Evolutionary conservation across 1,140 invertebrate genomes (phyloP), one percentile per base, ranked within the genome.

Genomic region (Samia ricini): DNA sequence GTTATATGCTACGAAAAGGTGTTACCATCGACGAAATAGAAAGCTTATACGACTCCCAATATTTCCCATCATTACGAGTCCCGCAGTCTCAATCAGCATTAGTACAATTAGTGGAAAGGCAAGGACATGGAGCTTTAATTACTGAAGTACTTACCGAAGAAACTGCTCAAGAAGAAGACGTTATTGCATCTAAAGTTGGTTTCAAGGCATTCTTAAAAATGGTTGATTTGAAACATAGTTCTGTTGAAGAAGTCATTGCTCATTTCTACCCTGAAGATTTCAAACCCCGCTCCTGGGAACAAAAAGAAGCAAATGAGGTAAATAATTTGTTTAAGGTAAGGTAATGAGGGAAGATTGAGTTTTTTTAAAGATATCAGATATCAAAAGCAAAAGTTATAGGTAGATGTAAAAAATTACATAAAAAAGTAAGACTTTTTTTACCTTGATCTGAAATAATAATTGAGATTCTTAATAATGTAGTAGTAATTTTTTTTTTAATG

Each of bases 161-260:
- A 82, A 87, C 90, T 0, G 93, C 94, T 3, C 93, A 94, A 26
- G 95, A 95, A 70, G 95, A 96, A 82, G 94, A 93, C 56, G 88
- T 94, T 18, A 91, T 95, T 29, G 95, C 94, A 15, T 93, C 95
- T 0, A 95, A 95, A 60, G 94, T 95, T 59, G 96, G 95, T 7
- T 96, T 97, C 80, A 93, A 93, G 71, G 95, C 96, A 5, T 96
- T 97, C 74, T 94, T 97, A 89, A 94, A 93, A 74, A 96, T 97
- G 95, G 93, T 97, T 7, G 95, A 96, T 76, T 86, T 95, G 51
- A 94, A 95, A 72, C 93, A 96, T 79, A 93, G 94, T 15, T 94
- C 94, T 2, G 95, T 97, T 22, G 95, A 97, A 84, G 95, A 96
- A 88, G 94, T 97, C 21, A 95, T 97, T 63, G 94, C 94, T 10